These are phyloP conservation scores for Apteryx owenii DNA, from an alignment of 2,113 vertebrate species.

Conservation along the genomic window DNA sequence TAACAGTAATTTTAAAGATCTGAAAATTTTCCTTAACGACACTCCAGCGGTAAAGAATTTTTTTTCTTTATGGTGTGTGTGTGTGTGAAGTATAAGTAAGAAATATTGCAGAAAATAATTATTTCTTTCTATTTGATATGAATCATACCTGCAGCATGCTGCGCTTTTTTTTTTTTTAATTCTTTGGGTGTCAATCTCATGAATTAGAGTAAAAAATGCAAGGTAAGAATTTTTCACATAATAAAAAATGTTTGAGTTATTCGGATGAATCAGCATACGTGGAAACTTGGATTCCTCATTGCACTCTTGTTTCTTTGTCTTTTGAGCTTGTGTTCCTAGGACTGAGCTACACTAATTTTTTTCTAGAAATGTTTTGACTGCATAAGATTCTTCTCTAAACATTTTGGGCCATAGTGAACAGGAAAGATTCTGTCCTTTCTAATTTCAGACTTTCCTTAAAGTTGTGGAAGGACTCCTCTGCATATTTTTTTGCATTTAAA, in stretches of 20 bases:
- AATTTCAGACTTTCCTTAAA: neutral
- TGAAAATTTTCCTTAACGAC: conserved; percentile 84
- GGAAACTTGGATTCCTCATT: neutral
- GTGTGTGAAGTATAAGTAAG: neutral
- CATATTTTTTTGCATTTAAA: neutral
- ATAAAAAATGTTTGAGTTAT: neutral
- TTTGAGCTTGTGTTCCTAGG: neutral
- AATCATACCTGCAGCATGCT: neutral
- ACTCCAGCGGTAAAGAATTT: conserved; percentile 83
- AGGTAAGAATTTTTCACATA: neutral
- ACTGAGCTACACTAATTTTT: neutral
- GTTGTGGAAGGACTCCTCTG: neutral
- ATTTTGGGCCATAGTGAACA: neutral
- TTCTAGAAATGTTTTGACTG: neutral
- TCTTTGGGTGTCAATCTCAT: neutral
- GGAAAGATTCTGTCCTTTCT: neutral
- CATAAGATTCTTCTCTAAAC: neutral
- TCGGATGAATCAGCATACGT: neutral
- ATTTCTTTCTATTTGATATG: neutral
- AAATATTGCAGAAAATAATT: neutral
- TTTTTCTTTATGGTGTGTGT: neutral
- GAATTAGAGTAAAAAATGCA: neutral
- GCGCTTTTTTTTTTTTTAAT: neutral
- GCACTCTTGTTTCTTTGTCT: neutral
- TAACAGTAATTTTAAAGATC: conserved; percentile 92